Percentiles rank a stretch among this genome's conserved stretches.
Evolutionary conservation across 1,140 invertebrate species (phyloP).

Genomic region (Wiebesia pumilae): DNA sequence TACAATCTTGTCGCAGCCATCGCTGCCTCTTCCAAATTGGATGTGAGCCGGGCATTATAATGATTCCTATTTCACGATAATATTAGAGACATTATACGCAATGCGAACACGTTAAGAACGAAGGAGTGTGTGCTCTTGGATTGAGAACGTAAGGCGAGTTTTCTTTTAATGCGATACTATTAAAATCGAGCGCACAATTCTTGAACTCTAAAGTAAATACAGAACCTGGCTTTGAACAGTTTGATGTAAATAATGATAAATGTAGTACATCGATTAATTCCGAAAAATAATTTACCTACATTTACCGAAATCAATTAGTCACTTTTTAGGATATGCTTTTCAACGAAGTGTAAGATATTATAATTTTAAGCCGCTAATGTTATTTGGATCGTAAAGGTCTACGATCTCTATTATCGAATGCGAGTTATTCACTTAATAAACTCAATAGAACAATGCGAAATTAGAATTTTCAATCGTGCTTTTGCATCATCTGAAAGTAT

Average conservation of each 20-base stretch:
- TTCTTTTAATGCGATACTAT: background rate
- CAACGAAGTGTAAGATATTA: background rate
- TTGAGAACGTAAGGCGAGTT: background rate
- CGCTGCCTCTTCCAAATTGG: background rate
- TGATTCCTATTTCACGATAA: background rate
- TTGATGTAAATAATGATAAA: background rate
- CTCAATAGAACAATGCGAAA: background rate
- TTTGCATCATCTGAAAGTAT: background rate
- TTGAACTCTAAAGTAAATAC: background rate
- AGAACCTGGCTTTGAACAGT: background rate
- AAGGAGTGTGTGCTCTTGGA: background rate
- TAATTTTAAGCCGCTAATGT: slow-evolving; percentile 33
- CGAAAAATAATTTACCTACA: background rate
- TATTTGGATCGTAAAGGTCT: slow-evolving; percentile 26
- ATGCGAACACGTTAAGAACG: background rate
- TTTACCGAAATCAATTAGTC: background rate
- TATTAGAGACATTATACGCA: background rate
- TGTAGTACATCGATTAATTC: background rate
- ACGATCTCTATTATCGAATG: slow-evolving; percentile 20
- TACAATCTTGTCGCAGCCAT: too few species aligned
- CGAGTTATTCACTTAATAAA: background rate
- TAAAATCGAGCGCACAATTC: background rate
- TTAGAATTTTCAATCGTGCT: background rate
- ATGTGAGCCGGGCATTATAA: background rate
- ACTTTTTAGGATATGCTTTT: background rate